phyloP scores from a whole-genome alignment of 2,888 invertebrate species.

The Acrobasis repandana region DNA sequence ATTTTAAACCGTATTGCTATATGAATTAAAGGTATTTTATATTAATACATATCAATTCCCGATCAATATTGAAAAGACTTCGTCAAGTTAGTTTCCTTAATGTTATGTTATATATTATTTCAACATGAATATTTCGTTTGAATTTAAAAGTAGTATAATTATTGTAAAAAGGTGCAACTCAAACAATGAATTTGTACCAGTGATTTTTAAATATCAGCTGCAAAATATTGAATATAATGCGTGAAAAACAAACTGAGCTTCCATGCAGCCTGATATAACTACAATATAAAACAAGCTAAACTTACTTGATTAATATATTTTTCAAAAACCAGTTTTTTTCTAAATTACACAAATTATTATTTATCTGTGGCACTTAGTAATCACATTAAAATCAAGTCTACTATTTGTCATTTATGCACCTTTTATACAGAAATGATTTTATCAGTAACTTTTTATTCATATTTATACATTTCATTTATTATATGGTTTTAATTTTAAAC shows the following conservation, averaged over 20 bases:
- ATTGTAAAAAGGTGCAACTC: slow-evolving; percentile 1
- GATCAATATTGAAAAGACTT: slow-evolving; percentile 5
- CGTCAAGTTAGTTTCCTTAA: neutral
- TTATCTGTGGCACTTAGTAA: no score
- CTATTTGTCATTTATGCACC: neutral
- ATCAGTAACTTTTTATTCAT: neutral
- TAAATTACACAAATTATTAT: no score
- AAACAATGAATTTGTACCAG: neutral
- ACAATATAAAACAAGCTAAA: neutral
- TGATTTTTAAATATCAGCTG: neutral
- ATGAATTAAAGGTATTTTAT: slow-evolving; percentile 7
- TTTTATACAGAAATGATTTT: neutral
- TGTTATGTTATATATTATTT: neutral
- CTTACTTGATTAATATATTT: neutral
- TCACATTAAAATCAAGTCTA: neutral
- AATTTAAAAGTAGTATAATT: neutral
- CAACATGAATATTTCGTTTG: neutral
- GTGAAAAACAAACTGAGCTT: neutral
- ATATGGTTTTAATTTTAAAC: neutral
- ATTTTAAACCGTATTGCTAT: slow-evolving; percentile 4
- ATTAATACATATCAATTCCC: slow-evolving; percentile 6
- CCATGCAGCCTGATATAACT: neutral
- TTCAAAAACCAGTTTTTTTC: no score
- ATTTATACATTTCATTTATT: no score
- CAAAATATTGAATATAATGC: neutral